Evolutionary conservation across 2,797 vertebrate species (phyloP).

Genomic region (Erethizon dorsatum): DNA sequence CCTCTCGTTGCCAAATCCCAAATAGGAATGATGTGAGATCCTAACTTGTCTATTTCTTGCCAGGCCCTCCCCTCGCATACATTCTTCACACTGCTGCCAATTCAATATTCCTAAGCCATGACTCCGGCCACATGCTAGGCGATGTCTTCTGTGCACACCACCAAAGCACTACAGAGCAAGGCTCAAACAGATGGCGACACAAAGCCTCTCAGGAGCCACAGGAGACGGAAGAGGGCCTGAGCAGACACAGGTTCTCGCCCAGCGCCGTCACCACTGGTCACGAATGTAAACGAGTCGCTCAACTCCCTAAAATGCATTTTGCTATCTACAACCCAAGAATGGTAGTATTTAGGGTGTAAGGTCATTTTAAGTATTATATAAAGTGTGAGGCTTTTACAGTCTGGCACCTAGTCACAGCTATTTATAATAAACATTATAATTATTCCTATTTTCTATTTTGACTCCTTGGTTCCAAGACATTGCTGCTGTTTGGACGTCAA

Average conservation of each 20-base stretch:
- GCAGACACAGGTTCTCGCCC: not conserved
- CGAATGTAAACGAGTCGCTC: not conserved
- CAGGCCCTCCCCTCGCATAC: not conserved
- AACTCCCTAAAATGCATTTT: not conserved
- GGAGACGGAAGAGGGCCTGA: not conserved
- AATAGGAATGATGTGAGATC: not conserved
- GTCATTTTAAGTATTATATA: not conserved
- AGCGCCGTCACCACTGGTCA: not conserved
- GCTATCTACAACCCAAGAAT: not conserved
- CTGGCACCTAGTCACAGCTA: not conserved
- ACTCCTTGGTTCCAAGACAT: constrained; percentile 40
- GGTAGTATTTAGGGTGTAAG: not conserved
- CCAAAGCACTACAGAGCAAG: not conserved
- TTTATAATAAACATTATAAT: not conserved
- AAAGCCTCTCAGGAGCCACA: not conserved
- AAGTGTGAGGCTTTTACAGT: not conserved
- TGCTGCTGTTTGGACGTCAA: not conserved
- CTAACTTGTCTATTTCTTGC: not conserved
- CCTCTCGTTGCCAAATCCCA: not conserved
- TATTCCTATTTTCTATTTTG: not conserved
- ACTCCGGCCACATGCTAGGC: not conserved
- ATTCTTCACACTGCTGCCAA: not conserved
- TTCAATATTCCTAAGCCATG: not conserved
- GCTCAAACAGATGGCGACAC: not conserved
- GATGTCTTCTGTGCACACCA: not conserved